These are phyloP conservation scores for Liasis olivaceus DNA, from an alignment of 2,797 vertebrate species.

Conservation along the genomic window DNA sequence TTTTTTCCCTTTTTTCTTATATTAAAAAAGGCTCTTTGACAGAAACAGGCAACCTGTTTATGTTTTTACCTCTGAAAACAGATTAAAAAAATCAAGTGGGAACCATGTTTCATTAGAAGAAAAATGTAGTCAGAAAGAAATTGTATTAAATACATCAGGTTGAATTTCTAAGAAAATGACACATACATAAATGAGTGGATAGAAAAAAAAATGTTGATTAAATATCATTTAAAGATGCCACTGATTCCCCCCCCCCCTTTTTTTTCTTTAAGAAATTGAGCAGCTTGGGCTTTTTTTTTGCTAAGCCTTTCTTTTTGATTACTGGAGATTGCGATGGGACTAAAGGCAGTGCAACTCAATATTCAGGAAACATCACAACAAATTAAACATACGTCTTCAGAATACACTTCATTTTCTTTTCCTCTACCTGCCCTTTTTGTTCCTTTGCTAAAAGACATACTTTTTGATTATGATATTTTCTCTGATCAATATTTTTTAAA, in stretches of 20 bases:
- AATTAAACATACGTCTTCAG: constrained; percentile 69
- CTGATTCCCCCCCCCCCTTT: constrained; percentile 37
- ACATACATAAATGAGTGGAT: constrained; percentile 46
- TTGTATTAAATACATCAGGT: constrained; percentile 59
- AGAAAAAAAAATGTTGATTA: constrained; percentile 15
- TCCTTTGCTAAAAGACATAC: constrained; percentile 73
- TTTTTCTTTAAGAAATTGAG: constrained; percentile 57
- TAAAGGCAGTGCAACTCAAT: constrained; percentile 70
- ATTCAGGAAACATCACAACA: constrained; percentile 72
- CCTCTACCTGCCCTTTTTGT: constrained; percentile 64
- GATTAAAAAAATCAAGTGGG: constrained; percentile 68
- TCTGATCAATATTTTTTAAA: constrained; percentile 81
- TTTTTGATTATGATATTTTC: constrained; percentile 78
- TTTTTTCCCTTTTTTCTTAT: constrained; percentile 66
- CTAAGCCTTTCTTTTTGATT: constrained; percentile 65
- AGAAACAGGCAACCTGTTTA: constrained; percentile 65
- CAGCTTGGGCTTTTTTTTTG: constrained; percentile 45
- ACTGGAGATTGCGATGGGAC: constrained; percentile 62
- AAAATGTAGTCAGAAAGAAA: constrained; percentile 65
- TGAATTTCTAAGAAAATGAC: constrained; percentile 57
- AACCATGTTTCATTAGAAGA: constrained; percentile 69
- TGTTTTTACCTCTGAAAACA: constrained; percentile 69
- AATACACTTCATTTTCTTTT: constrained; percentile 67
- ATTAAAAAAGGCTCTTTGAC: constrained; percentile 63
- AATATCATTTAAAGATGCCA: constrained; percentile 45